phyloP scores from a whole-genome alignment of 2,797 vertebrate genomes.

The Anomalospiza imberbis region DNA sequence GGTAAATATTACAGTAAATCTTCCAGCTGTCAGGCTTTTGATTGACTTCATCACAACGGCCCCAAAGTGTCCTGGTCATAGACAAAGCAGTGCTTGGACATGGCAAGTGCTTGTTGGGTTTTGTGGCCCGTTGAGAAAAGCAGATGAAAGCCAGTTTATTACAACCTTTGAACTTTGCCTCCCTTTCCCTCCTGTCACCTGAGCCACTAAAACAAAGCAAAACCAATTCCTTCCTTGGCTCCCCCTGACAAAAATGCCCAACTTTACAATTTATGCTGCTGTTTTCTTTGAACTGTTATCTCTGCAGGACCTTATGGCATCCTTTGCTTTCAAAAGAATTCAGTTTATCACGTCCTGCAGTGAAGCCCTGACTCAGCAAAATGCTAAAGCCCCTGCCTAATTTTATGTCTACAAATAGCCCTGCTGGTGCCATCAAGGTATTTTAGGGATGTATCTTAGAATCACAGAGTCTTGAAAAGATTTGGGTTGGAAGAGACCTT shows the following conservation, averaged over 20 bases:
- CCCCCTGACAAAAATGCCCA: neutral
- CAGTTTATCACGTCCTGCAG: neutral
- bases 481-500: neutral
- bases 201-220: neutral
- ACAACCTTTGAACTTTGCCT: conserved; percentile 8
- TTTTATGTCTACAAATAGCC: neutral
- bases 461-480: neutral
- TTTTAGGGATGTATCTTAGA: neutral
- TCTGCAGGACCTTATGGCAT: neutral
- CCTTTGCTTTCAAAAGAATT: neutral
- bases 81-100: neutral
- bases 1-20: neutral
- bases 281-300: conserved; percentile 27
- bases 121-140: neutral
- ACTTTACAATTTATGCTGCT: neutral
- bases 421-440: neutral
- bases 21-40: neutral
- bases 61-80: neutral
- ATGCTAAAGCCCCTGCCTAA: neutral
- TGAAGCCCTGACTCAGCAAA: neutral
- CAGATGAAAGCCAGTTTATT: conserved; percentile 29
- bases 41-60: neutral
- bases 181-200: conserved; percentile 19
- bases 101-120: neutral
- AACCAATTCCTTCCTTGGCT: neutral